Evolutionary conservation across 2,888 invertebrate species (phyloP), one percentile per base, ranked within the genome.

Genomic region (Rhaphigaster nebulosa): DNA sequence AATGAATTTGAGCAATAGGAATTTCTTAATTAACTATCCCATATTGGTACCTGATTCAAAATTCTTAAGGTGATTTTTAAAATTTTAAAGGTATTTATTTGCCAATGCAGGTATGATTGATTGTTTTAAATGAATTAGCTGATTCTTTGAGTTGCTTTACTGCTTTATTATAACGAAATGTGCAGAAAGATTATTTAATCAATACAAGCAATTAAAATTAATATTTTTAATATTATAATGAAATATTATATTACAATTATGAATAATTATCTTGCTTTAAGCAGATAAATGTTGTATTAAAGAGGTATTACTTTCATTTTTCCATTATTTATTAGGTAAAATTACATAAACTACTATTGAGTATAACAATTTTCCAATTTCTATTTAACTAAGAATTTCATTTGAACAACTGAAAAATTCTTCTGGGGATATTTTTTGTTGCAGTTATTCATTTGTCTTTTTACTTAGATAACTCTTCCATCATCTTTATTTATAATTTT

Each of bases 81-180:
- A n/a, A 23, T 29, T 65, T 65, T 65, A 15, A 6, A 34, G 65
- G 29, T 65, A 15, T 65, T 65, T 65, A 29, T 65, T 12, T 29
- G 1, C n/a, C n/a, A 60, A n/a, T 12, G 5, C n/a, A 60, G 60
- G 8, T 60, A 60, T 65, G 3, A 65, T 65, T 65, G 29, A 18
- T 65, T 29, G 65, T n/a, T 65, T 65, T 65, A 15, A 65, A 65
- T 34, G 15, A 34, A 65, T 76, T 76, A 76, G 70, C 70, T 38
- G 38, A 76, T 76, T 76, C 38, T 38, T 76, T 76, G 70, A 76
- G 34, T 76, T 76, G 70, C 70, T 76, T 76, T 29, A 20, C 38
- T 76, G 34, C 38, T 76, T 76, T 76, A 38, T 34, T 38, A 20
- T 76, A 76, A 8, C 70, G 38, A 76, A 76, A 38, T 76, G 70